Base-by-base conservation (phyloP, 2,797 vertebrate species). In the Eutrigla gurnardus region DNA sequence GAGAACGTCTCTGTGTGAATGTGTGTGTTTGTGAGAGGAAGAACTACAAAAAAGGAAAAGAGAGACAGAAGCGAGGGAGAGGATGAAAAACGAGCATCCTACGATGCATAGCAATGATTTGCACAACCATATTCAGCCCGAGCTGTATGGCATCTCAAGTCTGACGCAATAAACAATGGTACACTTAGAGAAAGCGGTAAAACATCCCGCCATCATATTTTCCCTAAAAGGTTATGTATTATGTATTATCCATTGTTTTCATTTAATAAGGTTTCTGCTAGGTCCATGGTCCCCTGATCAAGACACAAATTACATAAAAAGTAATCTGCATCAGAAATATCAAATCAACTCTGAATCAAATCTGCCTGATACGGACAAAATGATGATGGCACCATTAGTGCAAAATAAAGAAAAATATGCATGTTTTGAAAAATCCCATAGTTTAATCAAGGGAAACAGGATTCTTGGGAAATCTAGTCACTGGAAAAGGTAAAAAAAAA, bases 71-170 rank as follows among this genome's bases (percentile, higher is more conserved):
- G 18, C 84, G 53, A 52, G 54, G 57, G 40, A 63, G 45, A 68
- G 12, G 47, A 85, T 71, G 60, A 77, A 77, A 81, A 80, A 40
- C 46, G 39, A 65, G 55, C 35, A 59, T 66, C 39, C 76, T 39
- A 53, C 43, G 33, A 61, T 64, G 47, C 58, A 63, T 50, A 55
- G 45, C 39, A 61, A 84, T 82, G 71, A 91, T 87, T 81, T 86
- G 78, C 65, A 80, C 50, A 72, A 78, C 73, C 68, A 82, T 70
- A 84, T 86, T 89, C 69, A 86, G 59, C 67, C 59, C 58, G 49
- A 66, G 62, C 72, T 67, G 42, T 53, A 75, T 65, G 58, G 54
- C 46, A 55, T 73, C 78, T 85, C 39, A 79, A 43, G 59, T 75
- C 67, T 80, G 17, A 72, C 40, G 59, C 71, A 77, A 81, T 78